Base-by-base conservation (phyloP, 2,113 vertebrate species). In the Eublepharis macularius region DNA sequence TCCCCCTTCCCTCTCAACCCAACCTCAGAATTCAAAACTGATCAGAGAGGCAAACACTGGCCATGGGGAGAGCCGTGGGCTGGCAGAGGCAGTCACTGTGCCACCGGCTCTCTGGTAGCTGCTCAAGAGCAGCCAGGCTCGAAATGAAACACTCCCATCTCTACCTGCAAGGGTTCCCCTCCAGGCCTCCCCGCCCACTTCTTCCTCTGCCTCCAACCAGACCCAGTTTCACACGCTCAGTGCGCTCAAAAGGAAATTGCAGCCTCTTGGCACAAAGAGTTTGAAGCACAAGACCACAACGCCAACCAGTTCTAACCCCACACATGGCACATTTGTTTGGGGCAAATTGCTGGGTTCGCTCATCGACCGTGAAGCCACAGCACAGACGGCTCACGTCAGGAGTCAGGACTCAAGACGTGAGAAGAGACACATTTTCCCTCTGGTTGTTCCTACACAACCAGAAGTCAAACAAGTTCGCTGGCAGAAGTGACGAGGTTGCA, bases 91-190 rank as follows among this genome's bases (percentile, higher is more conserved):
- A 34, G 51, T 4, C 21, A 2, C 29, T 1, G 10, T 6, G 4
- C 49, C 11, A 5, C 29, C 3, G 14, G 11, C 7, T 14, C 65
- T 14, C 16, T 8, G 1, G 4, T 3, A 11, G 21, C 36, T 45
- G 69, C 2, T 0, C 39, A n/a, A 84, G 81, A 17, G 32, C 2
- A 45, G 83, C 81, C 57, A 80, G 4, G 12, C 60, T 87, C 83
- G 60, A 90, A 93, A 87, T 91, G 82, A 92, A 93, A 89, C 4
- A 0, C 82, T 70, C 69, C 76, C 75, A 76, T 88, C 66, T 72
- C 69, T 39, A 41, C 83, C 74, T 9, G 78, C 69, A 86, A 91
- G 90, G 91, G 92, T 92, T 92, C 90, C 86, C 91, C 87, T 0
- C 68, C 76, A 80, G 86, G 85, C 82, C 76, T 89, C 72, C 86